Evolutionary conservation across 2,888 invertebrate genomes (phyloP).

Genomic region (Chrysolina haemoptera): DNA sequence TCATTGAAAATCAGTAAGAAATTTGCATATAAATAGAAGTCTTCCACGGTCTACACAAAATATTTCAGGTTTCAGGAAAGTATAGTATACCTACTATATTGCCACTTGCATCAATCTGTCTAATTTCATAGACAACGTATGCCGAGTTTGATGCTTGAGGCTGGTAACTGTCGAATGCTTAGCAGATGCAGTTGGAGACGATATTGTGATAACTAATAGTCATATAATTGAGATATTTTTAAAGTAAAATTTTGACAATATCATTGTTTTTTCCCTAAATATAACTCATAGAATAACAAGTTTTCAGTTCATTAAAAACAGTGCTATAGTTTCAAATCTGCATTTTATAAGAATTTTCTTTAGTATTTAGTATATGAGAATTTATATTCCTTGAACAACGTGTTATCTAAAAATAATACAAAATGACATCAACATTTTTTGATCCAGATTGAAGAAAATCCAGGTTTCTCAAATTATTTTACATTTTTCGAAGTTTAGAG

Average conservation of each 20-base stretch:
- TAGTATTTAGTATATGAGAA: no score
- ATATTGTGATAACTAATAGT: slow-evolving; percentile 15
- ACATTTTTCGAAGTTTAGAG: no score
- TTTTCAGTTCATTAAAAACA: no score
- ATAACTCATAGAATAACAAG: neutral
- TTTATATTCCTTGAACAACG: no score
- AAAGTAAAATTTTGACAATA: neutral
- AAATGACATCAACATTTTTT: no score
- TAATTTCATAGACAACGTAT: slow-evolving; percentile 27
- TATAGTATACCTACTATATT: slow-evolving; percentile 18
- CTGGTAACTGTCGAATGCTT: slow-evolving; percentile 66
- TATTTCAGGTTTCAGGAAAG: neutral
- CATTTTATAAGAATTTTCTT: no score
- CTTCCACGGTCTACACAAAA: neutral
- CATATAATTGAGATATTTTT: no score
- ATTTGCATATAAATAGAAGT: neutral
- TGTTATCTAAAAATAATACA: no score
- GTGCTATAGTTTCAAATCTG: no score
- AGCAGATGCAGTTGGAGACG: slow-evolving; percentile 60
- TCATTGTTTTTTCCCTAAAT: neutral
- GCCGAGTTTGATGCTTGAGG: slow-evolving; percentile 52
- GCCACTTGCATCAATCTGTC: slow-evolving; percentile 16
- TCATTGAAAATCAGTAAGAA: neutral
- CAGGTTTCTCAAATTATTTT: no score
- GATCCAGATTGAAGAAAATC: no score